Evolutionary conservation across 1,140 invertebrate genomes (phyloP).

Genomic region (Psilanteris sp.): DNA sequence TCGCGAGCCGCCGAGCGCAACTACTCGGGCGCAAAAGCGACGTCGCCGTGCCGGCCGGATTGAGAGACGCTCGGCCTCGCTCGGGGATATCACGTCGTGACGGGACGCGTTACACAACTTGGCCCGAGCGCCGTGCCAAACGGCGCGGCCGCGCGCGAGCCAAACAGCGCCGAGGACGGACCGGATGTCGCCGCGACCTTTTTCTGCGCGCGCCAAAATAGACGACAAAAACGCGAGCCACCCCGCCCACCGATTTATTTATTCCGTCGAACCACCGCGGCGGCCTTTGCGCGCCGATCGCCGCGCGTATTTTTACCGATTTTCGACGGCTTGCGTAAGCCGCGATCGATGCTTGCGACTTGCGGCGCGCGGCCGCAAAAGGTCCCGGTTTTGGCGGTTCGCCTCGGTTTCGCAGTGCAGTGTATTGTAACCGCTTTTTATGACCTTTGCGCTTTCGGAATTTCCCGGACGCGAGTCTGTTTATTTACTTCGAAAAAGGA

Average conservation of each 20-base stretch:
- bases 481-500: too few relatives aligned
- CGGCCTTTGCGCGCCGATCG: conserved; percentile 2
- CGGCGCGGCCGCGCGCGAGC: conserved; percentile 67
- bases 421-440: too few relatives aligned
- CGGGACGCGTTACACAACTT: conserved; percentile 69
- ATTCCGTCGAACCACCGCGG: conserved; percentile 8
- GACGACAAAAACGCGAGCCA: conserved; percentile 32
- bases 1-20: conserved; percentile 39
- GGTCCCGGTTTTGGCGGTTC: too few relatives aligned
- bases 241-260: conserved; percentile 13
- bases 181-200: conserved; percentile 35
- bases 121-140: conserved; percentile 72
- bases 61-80: conserved; percentile 44
- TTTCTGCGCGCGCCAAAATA: conserved; percentile 42
- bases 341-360: too few relatives aligned
- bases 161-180: conserved; percentile 22
- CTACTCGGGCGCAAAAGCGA: conserved; percentile 48
- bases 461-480: too few relatives aligned
- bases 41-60: conserved; percentile 46
- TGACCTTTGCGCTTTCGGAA: too few relatives aligned
- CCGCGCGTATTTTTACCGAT: conserved; percentile 4
- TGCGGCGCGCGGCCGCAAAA: too few relatives aligned
- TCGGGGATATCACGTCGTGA: conserved; percentile 52
- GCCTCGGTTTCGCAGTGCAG: too few relatives aligned
- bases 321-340: not conserved